Base-by-base conservation (phyloP, 2,113 vertebrate species). In the Steatornis caripensis region DNA sequence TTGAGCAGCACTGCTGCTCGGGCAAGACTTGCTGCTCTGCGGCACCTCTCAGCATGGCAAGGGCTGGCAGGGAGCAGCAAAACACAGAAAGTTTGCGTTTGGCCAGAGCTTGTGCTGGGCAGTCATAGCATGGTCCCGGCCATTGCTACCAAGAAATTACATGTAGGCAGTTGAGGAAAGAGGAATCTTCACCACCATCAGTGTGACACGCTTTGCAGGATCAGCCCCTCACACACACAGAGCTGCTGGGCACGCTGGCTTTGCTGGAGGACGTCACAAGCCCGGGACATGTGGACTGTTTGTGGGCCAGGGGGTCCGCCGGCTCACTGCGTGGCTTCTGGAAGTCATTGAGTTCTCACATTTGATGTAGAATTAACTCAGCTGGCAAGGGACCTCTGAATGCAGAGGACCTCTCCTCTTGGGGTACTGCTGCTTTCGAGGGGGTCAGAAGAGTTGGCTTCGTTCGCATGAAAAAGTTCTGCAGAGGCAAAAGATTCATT, bases 41-140 rank as follows among this genome's bases (percentile, higher is more conserved):
- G 0, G 39, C 1, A 2, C 10, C 27, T 54, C 37, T 55, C 9
- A 0, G 43, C 68, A 12, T 5, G 8, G n/a, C 17, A 17, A 72
- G 72, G 48, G 20, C 68, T 72, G 66, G 34, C 41, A 53, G 32
- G 43, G 46, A 95, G 26, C 46, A 90, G 62, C 20, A 24, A 45
- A 58, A 71, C 29, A 23, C n/a, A 27, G 13, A 12, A 48, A 45
- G 48, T 61, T 51, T 86, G 23, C 14, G 7, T 17, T 2, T 1
- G 32, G 12, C 17, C 51, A 55, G 65, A 34, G 58, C 23, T 75
- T 0, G 1, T n/a, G 34, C 12, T 39, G 12, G 32, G 74, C n/a
- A 51, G 19, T 15, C 45, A 19, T 19, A 37, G 43, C 51, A 32
- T 0, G 0, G 24, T 22, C 19, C 32, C 57, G 57, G 12, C 6